These are phyloP conservation scores for Calonectris borealis DNA, from an alignment of 2,113 vertebrate species.

Conservation along the genomic window DNA sequence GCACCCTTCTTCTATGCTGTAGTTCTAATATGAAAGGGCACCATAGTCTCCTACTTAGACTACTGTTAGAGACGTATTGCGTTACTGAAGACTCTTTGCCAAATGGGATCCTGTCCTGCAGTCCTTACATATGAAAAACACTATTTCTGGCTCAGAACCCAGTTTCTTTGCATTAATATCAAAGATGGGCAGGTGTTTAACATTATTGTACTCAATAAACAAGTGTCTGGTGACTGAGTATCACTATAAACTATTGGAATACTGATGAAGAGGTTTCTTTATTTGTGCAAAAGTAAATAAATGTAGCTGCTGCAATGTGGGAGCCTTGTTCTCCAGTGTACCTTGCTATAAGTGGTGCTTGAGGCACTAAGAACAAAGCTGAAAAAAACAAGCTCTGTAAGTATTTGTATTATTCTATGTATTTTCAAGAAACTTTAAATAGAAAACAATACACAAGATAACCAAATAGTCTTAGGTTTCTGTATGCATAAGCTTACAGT, in stretches of 20 bases:
- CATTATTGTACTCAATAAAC: not conserved
- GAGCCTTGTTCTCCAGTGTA: not conserved
- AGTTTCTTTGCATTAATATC: not conserved
- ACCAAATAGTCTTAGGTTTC: not conserved
- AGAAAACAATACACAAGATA: not conserved
- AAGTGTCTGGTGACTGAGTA: not conserved
- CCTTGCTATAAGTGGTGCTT: not conserved
- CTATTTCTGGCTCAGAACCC: not conserved
- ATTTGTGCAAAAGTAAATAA: not conserved
- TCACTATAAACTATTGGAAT: not conserved
- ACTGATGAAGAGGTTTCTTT: not conserved
- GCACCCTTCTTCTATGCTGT: not conserved
- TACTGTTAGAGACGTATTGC: not conserved
- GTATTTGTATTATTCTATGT: not conserved
- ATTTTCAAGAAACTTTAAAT: not conserved
- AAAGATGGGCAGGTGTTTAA: not conserved
- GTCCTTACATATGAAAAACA: not conserved
- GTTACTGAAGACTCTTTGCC: not conserved
- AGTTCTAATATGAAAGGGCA: not conserved
- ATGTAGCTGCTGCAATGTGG: not conserved
- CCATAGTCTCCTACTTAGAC: not conserved
- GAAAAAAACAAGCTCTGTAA: not conserved
- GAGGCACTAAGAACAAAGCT: not conserved
- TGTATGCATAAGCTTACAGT: not conserved
- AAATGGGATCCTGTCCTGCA: not conserved